Conservation (phyloP, 2,113 vertebrate genomes). For the Triplophysa tibetana region DNA sequence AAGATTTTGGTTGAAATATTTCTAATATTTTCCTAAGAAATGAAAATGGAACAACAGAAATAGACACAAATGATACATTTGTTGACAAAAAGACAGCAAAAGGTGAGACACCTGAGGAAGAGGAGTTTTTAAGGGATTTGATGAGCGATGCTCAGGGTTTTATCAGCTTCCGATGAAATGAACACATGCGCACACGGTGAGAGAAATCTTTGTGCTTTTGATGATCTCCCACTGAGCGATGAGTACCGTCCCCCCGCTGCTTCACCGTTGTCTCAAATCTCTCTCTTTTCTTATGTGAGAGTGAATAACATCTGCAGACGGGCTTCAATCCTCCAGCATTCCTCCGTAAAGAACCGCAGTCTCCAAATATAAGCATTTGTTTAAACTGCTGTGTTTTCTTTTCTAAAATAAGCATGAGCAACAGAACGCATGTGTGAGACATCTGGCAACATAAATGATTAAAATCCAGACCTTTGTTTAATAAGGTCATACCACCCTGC, state of each 20-base stretch:
- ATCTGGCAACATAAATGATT: slow-evolving; percentile 18
- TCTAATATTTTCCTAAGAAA: no score
- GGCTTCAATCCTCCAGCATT: background rate
- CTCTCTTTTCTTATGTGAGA: background rate
- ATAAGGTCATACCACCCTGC: slow-evolving; percentile 19
- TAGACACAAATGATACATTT: no score
- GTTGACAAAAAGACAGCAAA: no score
- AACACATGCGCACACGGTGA: background rate
- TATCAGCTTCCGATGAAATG: slow-evolving; percentile 25
- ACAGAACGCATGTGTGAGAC: background rate
- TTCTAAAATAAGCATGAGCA: background rate
- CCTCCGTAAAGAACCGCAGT: background rate
- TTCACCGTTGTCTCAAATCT: background rate
- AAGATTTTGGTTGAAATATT: no score
- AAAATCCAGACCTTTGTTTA: slow-evolving; percentile 25
- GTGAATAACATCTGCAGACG: background rate
- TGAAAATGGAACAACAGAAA: no score
- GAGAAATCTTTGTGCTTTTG: background rate
- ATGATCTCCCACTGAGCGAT: background rate
- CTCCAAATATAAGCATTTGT: slow-evolving; percentile 18
- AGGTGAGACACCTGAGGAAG: background rate
- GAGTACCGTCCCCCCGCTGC: background rate
- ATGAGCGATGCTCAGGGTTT: background rate
- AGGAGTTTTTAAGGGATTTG: background rate
- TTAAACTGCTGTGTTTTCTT: background rate